Percentiles rank a stretch among this genome's conserved stretches.
Conservation (phyloP, 2,888 invertebrate species). For the Thalpophila matura region DNA sequence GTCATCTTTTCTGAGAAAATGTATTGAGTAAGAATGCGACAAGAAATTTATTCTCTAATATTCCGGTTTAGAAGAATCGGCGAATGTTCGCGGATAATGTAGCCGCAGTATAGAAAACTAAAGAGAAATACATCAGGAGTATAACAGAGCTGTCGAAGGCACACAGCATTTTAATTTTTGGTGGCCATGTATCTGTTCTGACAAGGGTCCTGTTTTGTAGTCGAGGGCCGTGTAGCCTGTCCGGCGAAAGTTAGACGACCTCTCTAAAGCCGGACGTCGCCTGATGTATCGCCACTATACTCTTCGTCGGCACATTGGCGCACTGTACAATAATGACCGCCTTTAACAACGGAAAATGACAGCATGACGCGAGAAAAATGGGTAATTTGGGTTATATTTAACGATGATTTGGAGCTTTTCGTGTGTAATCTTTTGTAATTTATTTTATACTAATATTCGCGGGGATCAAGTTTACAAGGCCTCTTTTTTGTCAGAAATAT, state of each 20-base stretch:
- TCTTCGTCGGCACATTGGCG: slow-evolving; percentile 30
- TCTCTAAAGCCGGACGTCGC: slow-evolving; percentile 19
- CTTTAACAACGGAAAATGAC: slow-evolving; percentile 13
- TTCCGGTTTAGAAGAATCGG: too few relatives aligned
- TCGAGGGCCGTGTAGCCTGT: slow-evolving; percentile 50
- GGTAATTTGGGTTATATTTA: slow-evolving; percentile 9
- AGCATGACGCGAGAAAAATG: slow-evolving; percentile 14
- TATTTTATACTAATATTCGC: neutral
- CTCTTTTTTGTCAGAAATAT: too few relatives aligned
- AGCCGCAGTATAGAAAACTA: slow-evolving; percentile 6
- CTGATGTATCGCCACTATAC: slow-evolving; percentile 48
- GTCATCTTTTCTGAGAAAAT: too few relatives aligned
- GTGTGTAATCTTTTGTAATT: neutral
- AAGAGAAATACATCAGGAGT: slow-evolving; percentile 15
- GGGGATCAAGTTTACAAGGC: too few relatives aligned
- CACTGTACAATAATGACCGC: slow-evolving; percentile 3
- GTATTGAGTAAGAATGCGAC: too few relatives aligned
- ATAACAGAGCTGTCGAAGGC: slow-evolving; percentile 57
- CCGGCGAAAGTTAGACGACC: slow-evolving; percentile 58
- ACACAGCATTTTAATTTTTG: slow-evolving; percentile 64
- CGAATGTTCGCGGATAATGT: too few relatives aligned
- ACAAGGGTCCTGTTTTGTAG: slow-evolving; percentile 67
- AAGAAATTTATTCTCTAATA: too few relatives aligned
- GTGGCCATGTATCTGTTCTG: slow-evolving; percentile 55
- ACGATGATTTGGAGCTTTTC: slow-evolving; percentile 14